phyloP scores from a whole-genome alignment of 1,140 invertebrate species.

The Diachasmimorpha longicaudata region DNA sequence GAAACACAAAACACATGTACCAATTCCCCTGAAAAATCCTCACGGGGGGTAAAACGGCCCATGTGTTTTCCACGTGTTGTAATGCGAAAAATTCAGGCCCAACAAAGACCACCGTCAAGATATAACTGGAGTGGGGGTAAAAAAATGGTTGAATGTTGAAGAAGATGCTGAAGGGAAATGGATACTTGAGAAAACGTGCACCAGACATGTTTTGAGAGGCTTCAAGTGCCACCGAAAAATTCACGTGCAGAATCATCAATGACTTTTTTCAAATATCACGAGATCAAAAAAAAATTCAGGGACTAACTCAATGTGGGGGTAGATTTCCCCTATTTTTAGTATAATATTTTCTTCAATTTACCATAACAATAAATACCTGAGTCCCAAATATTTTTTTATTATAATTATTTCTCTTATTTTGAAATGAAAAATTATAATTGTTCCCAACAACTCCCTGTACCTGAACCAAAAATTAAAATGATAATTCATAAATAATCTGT shows the following conservation, averaged over 20 bases:
- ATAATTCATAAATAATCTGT: no score
- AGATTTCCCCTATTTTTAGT: no score
- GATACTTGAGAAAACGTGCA: constrained; percentile 1
- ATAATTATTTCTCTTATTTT: no score
- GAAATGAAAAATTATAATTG: no score
- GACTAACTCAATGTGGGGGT: not conserved
- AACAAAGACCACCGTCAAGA: not conserved
- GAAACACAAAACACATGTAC: not conserved
- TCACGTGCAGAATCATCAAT: not conserved
- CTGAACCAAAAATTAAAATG: no score
- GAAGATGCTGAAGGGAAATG: not conserved
- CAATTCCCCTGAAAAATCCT: not conserved
- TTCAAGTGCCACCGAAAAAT: not conserved
- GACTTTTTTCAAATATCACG: not conserved
- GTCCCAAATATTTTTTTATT: no score
- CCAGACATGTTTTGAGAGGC: not conserved
- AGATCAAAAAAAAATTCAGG: not conserved
- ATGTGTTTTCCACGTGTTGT: not conserved
- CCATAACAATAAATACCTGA: no score
- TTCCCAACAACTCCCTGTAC: no score
- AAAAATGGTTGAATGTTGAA: not conserved
- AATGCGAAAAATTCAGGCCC: constrained; percentile 1
- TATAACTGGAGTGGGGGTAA: not conserved
- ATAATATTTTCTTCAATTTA: no score
- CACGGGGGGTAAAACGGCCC: not conserved